A percentile compares a stretch with the other conserved stretches of the same genome.
These are phyloP conservation scores for Limnodromus scolopaceus DNA, from an alignment of 2,797 vertebrate genomes.

Conservation along the genomic window DNA sequence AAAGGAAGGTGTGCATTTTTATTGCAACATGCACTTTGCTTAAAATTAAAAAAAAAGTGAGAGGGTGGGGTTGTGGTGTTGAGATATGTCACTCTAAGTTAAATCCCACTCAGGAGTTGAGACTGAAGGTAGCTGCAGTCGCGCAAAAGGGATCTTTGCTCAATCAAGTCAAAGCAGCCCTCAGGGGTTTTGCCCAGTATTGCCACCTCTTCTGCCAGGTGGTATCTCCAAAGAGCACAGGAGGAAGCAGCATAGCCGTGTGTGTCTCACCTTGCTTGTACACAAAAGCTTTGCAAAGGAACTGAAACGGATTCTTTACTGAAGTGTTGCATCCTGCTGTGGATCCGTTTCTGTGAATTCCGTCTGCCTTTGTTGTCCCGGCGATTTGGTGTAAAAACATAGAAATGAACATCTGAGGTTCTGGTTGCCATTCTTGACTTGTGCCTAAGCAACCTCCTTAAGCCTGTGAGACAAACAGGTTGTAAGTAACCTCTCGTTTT, in stretches of 20 bases:
- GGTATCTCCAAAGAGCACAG: neutral
- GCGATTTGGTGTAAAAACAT: neutral
- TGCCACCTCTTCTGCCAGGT: neutral
- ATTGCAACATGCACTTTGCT: neutral
- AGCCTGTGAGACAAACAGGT: neutral
- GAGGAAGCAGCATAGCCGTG: rapidly evolving
- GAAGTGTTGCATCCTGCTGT: neutral
- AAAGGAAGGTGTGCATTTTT: neutral
- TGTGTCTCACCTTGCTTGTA: neutral
- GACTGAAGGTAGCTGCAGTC: neutral
- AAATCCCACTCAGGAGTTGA: neutral
- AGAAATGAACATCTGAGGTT: neutral
- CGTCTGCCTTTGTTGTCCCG: neutral
- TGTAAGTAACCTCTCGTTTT: neutral
- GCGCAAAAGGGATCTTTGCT: rapidly evolving
- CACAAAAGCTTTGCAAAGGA: neutral
- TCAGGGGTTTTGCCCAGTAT: rapidly evolving
- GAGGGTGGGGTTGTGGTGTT: neutral
- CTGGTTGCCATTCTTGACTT: neutral
- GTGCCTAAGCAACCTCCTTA: neutral
- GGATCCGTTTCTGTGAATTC: neutral
- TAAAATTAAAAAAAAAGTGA: neutral
- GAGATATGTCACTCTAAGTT: neutral
- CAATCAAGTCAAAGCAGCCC: neutral
- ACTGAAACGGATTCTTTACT: neutral